A percentile compares a stretch with the other conserved stretches of the same genome.
Evolutionary conservation across 2,113 vertebrate species (phyloP).

Genomic region (Oenanthe oenanthe): DNA sequence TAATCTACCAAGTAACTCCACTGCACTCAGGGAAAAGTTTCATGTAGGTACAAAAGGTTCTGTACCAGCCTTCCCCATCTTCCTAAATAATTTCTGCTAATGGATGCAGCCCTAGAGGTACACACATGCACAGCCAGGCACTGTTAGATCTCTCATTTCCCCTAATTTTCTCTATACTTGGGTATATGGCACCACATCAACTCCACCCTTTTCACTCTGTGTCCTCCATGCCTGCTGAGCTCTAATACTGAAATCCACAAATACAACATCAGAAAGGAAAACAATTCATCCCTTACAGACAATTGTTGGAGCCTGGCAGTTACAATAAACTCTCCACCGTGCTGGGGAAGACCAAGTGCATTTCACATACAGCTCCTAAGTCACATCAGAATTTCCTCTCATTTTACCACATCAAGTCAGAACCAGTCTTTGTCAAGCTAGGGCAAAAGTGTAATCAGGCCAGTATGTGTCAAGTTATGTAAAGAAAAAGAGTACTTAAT

Average conservation of each 20-base stretch:
- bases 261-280: background rate
- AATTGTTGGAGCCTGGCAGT: background rate
- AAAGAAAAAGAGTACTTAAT: slow-evolving; percentile 11
- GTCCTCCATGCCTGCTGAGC: background rate
- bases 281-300: background rate
- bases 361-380: background rate
- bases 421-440: slow-evolving; percentile 3
- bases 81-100: background rate
- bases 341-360: background rate
- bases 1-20: background rate
- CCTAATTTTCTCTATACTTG: background rate
- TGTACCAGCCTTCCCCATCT: background rate
- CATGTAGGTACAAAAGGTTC: background rate
- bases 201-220: accelerated
- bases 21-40: background rate
- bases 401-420: slow-evolving; percentile 28
- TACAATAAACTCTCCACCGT: background rate
- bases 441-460: slow-evolving; percentile 5
- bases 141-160: background rate
- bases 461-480: slow-evolving; percentile 18
- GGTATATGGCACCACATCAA: accelerated
- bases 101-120: background rate
- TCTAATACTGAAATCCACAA: background rate
- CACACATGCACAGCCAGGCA: background rate
- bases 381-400: slow-evolving; percentile 4